Evolutionary conservation across 2,113 vertebrate genomes (phyloP).

Genomic region (Phyllostomus hastatus): DNA sequence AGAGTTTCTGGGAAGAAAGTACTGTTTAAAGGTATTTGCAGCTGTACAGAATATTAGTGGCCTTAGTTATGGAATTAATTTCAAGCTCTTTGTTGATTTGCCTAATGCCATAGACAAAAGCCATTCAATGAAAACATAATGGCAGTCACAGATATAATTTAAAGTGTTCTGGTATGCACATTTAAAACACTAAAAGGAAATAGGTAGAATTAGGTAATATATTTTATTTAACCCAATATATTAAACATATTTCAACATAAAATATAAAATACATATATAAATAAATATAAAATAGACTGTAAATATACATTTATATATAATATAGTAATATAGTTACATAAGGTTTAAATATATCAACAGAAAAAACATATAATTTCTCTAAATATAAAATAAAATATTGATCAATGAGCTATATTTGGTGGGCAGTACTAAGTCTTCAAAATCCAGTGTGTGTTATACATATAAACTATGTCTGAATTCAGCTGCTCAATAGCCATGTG

Average conservation of each 20-base stretch:
- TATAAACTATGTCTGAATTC: background rate
- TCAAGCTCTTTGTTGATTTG: background rate
- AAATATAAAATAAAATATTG: background rate
- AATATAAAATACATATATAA: background rate
- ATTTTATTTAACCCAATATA: background rate
- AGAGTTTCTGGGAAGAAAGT: background rate
- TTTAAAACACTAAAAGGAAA: background rate
- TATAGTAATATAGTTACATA: background rate
- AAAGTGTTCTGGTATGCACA: background rate
- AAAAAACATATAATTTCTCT: background rate
- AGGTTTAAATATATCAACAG: background rate
- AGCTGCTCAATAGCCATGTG: background rate
- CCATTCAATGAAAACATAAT: background rate
- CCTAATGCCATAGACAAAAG: background rate
- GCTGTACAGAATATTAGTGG: background rate
- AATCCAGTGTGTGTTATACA: background rate
- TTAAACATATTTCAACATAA: conserved; percentile 5
- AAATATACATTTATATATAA: background rate
- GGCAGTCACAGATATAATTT: background rate
- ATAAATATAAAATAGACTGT: background rate
- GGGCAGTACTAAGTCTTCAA: background rate
- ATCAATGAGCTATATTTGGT: background rate
- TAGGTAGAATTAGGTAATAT: background rate
- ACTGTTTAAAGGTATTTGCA: background rate
- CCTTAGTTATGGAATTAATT: background rate